Evolutionary conservation across 2,888 invertebrate genomes (phyloP).

Genomic region (Loripinus fragilis): DNA sequence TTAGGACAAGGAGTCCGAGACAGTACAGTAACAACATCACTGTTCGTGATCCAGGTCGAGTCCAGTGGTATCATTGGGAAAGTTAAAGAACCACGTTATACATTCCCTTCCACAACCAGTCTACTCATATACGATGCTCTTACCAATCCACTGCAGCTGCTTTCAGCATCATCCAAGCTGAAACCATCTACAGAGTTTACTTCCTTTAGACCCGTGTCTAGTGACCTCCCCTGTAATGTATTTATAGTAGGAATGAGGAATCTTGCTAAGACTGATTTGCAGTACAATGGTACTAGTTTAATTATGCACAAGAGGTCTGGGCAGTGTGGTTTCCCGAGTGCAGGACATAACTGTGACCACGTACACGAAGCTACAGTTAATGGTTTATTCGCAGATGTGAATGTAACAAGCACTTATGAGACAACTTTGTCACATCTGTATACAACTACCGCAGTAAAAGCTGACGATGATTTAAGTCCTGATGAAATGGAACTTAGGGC

Average conservation of each 20-base stretch:
- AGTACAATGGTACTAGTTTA: conserved; percentile 74
- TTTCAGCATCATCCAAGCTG: conserved; percentile 13
- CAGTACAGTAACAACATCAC: conserved; percentile 68
- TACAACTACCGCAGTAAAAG: background rate
- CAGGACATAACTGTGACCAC: conserved; percentile 53
- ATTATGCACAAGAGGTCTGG: conserved; percentile 72
- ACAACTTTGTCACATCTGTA: conserved; percentile 6
- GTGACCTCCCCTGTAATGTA: conserved; percentile 72
- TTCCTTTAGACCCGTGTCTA: conserved; percentile 37
- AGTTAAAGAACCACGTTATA: conserved; percentile 27
- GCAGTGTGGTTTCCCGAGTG: conserved; percentile 63
- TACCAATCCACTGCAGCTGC: conserved; percentile 58
- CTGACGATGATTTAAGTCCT: conserved; percentile 1
- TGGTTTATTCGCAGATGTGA: background rate
- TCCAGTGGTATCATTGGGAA: background rate
- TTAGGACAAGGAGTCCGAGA: conserved; percentile 80
- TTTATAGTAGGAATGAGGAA: conserved; percentile 70
- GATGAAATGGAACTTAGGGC: conserved; percentile 4
- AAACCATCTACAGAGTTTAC: background rate
- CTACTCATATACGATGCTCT: conserved; percentile 60
- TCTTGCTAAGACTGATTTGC: conserved; percentile 66
- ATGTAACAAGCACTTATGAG: conserved; percentile 2
- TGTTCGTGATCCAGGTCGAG: conserved; percentile 76
- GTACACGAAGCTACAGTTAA: background rate
- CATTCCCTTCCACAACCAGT: conserved; percentile 62